Percentiles rank a stretch among this genome's conserved stretches.
These are phyloP conservation scores for Formica exsecta DNA, from an alignment of 1,140 invertebrate species.

Conservation along the genomic window DNA sequence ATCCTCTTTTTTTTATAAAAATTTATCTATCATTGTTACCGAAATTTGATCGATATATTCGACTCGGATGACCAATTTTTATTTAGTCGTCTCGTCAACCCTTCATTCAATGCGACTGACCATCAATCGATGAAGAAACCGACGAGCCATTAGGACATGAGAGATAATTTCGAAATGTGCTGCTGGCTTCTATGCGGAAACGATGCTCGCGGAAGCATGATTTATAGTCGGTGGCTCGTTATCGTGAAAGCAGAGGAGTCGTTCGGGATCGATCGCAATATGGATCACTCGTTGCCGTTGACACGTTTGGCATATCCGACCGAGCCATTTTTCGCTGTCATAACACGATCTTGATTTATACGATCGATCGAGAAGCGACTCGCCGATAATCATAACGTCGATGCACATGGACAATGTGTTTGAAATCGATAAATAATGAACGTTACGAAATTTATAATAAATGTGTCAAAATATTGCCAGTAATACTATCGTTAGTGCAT, in stretches of 20 bases:
- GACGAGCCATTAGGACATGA: slow-evolving; percentile 63
- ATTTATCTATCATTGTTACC: slow-evolving; percentile 16
- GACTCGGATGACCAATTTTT: background rate
- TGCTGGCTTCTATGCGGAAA: slow-evolving; percentile 73
- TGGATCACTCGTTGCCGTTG: slow-evolving; percentile 63
- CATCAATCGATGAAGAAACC: slow-evolving; percentile 47
- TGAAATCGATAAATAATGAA: slow-evolving; percentile 36
- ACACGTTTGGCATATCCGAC: slow-evolving; percentile 71
- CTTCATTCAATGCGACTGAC: slow-evolving; percentile 34
- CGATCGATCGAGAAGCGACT: slow-evolving; percentile 55
- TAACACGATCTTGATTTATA: slow-evolving; percentile 55
- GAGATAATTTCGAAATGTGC: slow-evolving; percentile 75
- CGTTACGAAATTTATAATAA: background rate
- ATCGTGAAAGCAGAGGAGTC: slow-evolving; percentile 82
- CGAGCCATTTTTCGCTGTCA: slow-evolving; percentile 69
- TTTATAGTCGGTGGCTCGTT: slow-evolving; percentile 84
- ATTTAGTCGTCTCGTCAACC: background rate
- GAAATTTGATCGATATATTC: background rate
- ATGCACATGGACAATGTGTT: slow-evolving; percentile 30
- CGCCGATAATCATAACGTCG: slow-evolving; percentile 47
- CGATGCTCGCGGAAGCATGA: slow-evolving; percentile 78
- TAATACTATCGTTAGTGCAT: background rate
- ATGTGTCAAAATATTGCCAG: background rate
- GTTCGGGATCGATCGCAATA: slow-evolving; percentile 61
- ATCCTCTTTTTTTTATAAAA: background rate